These are phyloP conservation scores for Piaya cayana DNA, from an alignment of 2,113 vertebrate species.

Conservation along the genomic window DNA sequence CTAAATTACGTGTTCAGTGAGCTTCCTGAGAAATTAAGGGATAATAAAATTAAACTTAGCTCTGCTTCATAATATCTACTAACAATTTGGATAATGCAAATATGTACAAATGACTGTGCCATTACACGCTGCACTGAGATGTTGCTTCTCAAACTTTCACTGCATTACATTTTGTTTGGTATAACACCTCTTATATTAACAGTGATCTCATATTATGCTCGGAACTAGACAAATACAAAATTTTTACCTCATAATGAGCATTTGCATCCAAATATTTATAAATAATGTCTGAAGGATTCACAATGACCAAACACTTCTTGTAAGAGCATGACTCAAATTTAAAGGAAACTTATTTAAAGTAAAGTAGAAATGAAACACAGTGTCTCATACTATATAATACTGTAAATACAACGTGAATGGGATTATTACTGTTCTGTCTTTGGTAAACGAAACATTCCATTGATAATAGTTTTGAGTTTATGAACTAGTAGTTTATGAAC, in stretches of 20 bases:
- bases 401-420: not conserved
- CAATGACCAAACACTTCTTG: not conserved
- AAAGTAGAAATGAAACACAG: not conserved
- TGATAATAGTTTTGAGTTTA: not conserved
- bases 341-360: not conserved
- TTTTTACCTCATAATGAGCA: not conserved
- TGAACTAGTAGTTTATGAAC: too few relatives aligned
- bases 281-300: not conserved
- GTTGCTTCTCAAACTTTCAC: not conserved
- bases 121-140: not conserved
- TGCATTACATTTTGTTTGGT: not conserved
- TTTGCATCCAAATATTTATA: not conserved
- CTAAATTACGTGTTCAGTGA: not conserved
- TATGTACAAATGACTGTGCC: not conserved
- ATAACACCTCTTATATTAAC: not conserved
- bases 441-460: not conserved
- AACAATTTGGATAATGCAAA: not conserved
- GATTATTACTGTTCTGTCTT: not conserved
- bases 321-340: not conserved
- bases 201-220: accelerated
- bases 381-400: not conserved
- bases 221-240: not conserved
- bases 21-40: not conserved
- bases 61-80: not conserved
- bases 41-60: not conserved